Percentiles rank a stretch among this genome's conserved stretches.
These are phyloP conservation scores for Melanocharis versteri DNA, from an alignment of 2,113 vertebrate genomes.

Conservation along the genomic window DNA sequence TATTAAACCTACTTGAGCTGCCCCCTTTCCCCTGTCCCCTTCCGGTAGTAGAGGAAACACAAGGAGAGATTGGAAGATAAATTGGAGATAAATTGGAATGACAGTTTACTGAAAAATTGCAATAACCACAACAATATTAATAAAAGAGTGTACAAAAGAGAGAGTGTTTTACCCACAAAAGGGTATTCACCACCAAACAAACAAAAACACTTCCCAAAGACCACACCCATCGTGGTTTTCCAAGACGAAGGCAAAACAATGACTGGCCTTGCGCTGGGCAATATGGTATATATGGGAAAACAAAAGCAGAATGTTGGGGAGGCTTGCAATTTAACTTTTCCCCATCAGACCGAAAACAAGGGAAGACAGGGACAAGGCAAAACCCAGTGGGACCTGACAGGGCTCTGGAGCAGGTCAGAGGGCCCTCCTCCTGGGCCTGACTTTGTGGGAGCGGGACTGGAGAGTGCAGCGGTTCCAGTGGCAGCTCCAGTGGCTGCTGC, in stretches of 20 bases:
- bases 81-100: background rate
- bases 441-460: background rate
- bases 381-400: background rate
- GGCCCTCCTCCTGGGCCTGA: background rate
- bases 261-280: background rate
- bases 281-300: background rate
- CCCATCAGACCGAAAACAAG: background rate
- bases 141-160: background rate
- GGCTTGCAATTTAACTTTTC: background rate
- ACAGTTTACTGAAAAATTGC: background rate
- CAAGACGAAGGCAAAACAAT: background rate
- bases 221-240: background rate
- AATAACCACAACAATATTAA: background rate
- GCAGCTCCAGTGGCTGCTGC: background rate
- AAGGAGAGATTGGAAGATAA: background rate
- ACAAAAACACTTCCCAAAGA: background rate
- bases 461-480: rapidly evolving
- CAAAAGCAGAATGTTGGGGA: background rate
- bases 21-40: background rate
- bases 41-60: background rate
- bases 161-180: background rate
- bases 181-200: background rate
- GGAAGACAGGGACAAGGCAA: background rate
- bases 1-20: background rate
- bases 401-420: background rate